A percentile compares a stretch with the other conserved stretches of the same genome.
Evolutionary conservation across 1,140 invertebrate species (phyloP).

Genomic region (Dendrolimus punctatus): DNA sequence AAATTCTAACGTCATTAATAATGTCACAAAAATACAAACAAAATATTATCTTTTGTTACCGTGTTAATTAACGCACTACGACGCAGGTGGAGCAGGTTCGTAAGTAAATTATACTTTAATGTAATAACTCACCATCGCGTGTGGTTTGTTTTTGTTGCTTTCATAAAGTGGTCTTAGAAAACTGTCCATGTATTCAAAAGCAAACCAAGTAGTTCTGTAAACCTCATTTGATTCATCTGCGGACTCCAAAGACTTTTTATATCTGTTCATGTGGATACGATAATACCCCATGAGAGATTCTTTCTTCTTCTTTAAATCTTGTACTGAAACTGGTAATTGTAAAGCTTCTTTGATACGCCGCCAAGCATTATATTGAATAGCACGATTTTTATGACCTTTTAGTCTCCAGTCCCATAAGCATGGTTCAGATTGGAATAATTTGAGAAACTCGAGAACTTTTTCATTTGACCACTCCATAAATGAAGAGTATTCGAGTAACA

Average conservation of each 20-base stretch:
- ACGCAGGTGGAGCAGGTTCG: neutral
- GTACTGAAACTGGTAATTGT: too few species aligned
- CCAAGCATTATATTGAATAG: too few species aligned
- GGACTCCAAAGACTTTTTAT: slow-evolving; percentile 1
- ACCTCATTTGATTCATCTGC: neutral
- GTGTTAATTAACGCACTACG: too few species aligned
- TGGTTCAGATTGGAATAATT: too few species aligned
- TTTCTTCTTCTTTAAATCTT: neutral
- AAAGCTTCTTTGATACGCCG: too few species aligned
- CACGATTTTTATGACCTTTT: too few species aligned
- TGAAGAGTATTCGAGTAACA: too few species aligned
- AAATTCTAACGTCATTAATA: neutral
- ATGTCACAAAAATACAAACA: too few species aligned
- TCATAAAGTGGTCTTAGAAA: slow-evolving; percentile 1
- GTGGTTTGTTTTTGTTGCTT: neutral
- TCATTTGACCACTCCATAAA: slow-evolving; percentile 1
- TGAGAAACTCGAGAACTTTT: neutral
- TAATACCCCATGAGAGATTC: slow-evolving; percentile 1
- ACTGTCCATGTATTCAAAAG: slow-evolving; percentile 1
- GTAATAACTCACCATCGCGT: neutral
- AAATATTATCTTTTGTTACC: too few species aligned
- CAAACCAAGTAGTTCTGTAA: neutral
- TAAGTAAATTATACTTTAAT: neutral
- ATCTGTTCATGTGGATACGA: neutral
- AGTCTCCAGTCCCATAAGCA: too few species aligned